Evolutionary conservation across 1,140 invertebrate species (phyloP).

Genomic region (Cherax quadricarinatus): DNA sequence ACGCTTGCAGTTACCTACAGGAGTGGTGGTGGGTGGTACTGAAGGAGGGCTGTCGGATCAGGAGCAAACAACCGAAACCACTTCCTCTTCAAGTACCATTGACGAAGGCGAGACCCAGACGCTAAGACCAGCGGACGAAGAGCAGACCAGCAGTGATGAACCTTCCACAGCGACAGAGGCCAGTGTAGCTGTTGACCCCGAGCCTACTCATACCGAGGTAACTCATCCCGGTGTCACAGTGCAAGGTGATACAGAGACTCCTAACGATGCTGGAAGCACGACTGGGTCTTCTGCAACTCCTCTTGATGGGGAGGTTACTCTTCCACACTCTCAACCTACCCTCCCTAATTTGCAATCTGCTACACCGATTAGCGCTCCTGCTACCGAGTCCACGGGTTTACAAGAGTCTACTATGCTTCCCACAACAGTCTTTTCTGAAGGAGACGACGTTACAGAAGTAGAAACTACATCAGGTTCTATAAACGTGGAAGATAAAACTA

Average conservation of each 20-base stretch:
- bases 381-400: conserved; percentile 73
- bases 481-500: neutral
- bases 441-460: neutral
- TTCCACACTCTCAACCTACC: conserved; percentile 8
- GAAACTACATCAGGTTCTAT: neutral
- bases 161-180: neutral
- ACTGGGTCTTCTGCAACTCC: neutral
- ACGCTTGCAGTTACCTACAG: neutral
- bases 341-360: conserved; percentile 24
- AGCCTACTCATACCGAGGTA: conserved; percentile 8
- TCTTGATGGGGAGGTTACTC: neutral
- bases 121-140: neutral
- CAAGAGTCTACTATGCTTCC: neutral
- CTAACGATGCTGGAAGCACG: neutral
- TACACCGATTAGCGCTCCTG: conserved; percentile 74
- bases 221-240: neutral
- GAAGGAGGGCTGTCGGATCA: neutral
- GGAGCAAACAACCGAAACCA: neutral
- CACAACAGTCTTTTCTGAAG: neutral
- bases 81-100: neutral
- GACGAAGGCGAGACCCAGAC: conserved; percentile 4
- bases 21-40: neutral
- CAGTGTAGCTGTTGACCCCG: conserved; percentile 24
- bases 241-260: neutral
- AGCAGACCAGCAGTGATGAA: conserved; percentile 1